phyloP scores from a whole-genome alignment of 2,888 invertebrate genomes.

The Phengaris alcon region DNA sequence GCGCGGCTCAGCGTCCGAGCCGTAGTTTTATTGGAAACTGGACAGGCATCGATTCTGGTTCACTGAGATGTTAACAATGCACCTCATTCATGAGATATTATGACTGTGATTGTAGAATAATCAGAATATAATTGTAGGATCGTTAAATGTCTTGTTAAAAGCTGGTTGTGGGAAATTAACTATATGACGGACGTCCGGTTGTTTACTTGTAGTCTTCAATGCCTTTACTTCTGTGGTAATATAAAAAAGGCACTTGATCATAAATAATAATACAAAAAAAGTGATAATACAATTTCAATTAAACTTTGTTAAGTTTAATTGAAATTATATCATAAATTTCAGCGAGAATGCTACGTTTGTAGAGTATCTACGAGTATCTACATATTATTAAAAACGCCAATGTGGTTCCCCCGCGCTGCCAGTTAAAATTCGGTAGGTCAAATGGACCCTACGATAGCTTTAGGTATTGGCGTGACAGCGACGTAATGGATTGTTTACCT shows the following conservation, averaged over 20 bases:
- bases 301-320: too few relatives aligned
- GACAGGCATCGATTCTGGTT: constrained; percentile 42
- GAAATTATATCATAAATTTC: too few relatives aligned
- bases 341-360: too few relatives aligned
- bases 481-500: constrained; percentile 71
- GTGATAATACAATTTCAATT: too few relatives aligned
- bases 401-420: too few relatives aligned
- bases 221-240: background rate
- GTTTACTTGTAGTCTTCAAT: background rate
- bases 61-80: constrained; percentile 29
- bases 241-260: too few relatives aligned
- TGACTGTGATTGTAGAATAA: background rate
- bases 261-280: too few relatives aligned
- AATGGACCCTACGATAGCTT: constrained; percentile 31
- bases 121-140: background rate
- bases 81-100: background rate
- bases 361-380: too few relatives aligned
- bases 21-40: constrained; percentile 41
- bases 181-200: background rate
- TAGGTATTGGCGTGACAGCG: constrained; percentile 53
- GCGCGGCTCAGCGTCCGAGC: constrained; percentile 53
- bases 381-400: too few relatives aligned
- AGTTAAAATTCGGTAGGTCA: background rate
- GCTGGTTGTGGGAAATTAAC: background rate
- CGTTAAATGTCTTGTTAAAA: constrained; percentile 3